These are phyloP conservation scores for Piaya cayana DNA, from an alignment of 2,113 vertebrate genomes.

Conservation along the genomic window DNA sequence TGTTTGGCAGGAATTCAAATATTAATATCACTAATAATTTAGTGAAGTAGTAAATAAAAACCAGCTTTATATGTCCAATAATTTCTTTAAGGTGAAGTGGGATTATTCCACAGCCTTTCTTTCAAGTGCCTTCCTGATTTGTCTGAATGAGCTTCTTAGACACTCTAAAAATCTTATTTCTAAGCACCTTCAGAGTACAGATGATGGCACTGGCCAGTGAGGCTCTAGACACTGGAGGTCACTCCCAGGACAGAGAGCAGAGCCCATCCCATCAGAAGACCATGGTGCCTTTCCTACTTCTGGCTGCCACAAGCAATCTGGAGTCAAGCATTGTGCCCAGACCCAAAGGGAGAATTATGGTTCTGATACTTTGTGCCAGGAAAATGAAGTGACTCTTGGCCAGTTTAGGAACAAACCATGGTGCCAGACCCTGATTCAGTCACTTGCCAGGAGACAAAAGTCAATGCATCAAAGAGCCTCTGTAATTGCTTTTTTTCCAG, in stretches of 20 bases:
- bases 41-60: background rate
- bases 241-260: background rate
- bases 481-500: background rate
- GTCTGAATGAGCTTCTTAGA: background rate
- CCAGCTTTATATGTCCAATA: background rate
- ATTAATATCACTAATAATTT: background rate
- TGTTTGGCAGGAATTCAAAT: background rate
- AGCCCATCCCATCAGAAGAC: background rate
- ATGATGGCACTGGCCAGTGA: background rate
- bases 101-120: background rate
- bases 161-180: background rate
- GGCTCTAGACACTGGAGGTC: background rate
- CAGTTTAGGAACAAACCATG: background rate
- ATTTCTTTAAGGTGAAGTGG: background rate
- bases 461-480: background rate
- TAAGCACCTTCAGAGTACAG: background rate
- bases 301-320: background rate
- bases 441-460: background rate
- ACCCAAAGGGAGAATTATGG: background rate
- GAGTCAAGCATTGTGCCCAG: background rate
- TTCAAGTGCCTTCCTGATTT: background rate
- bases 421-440: accelerated
- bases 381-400: background rate
- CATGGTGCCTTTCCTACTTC: accelerated
- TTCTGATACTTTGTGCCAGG: background rate